Evolutionary conservation across 2,113 vertebrate species (phyloP), one percentile per base, ranked within the genome.

Genomic region (Geococcyx californianus): DNA sequence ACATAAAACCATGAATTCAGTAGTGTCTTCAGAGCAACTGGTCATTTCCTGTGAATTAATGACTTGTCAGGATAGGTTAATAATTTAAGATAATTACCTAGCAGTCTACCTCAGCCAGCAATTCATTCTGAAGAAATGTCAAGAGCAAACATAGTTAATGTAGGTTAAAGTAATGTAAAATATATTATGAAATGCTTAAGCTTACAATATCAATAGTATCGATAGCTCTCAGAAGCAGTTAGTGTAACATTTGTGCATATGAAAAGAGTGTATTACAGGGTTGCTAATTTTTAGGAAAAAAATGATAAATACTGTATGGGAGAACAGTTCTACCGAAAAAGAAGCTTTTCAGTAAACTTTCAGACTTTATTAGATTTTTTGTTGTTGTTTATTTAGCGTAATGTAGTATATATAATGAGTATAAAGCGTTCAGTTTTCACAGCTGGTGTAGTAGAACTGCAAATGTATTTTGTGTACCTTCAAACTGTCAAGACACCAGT

Each of bases 61-160:
- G 44, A 54, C 82, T 83, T 3, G 7, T 40, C 45, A 47, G 49
- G 47, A 75, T 67, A 74, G 68, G 36, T 72, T 87, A 59, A 58
- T 93, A 95, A 88, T 73, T 72, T 79, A 85, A 73, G 64, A 66
- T 91, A 80, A 94, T 91, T 38, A 92, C 36, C 19, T 38, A 75
- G 70, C 56, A 44, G 25, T n/a, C 28, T 70, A n/a, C 44, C n/a
- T 70, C 67, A 63, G 66, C 16, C 8, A 16, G 11, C 23, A 8
- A 45, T 87, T 87, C 49, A 73, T 92, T 85, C 33, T 79, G 36
- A 64, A 24, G 44, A 84, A 58, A 17, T 52, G 14, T 63, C 67
- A 42, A 82, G 47, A 84, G 13, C 68, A 84, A 78, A 44, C 15
- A 33, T 33, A 38, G 55, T 59, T 91, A 58, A 54, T 44, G 23